Percentiles rank a stretch among this genome's conserved stretches.
phyloP scores from a whole-genome alignment of 1,140 invertebrate genomes.

The Branchinecta lynchi region DNA sequence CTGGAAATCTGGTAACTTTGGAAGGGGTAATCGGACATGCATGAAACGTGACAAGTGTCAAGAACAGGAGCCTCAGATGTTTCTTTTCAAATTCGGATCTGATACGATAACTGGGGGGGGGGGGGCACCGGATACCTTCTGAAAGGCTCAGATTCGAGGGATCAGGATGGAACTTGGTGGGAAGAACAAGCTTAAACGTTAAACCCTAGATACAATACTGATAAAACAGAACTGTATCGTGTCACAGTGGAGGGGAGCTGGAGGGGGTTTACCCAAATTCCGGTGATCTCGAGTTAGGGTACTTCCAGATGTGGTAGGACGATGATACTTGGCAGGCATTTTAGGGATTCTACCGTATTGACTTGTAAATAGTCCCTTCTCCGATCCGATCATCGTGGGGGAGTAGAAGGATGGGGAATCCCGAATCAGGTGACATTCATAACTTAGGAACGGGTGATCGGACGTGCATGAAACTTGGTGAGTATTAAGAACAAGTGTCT shows the following conservation, averaged over 20 bases:
- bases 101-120: no score
- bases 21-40: no score
- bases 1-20: no score
- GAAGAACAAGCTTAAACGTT: not conserved
- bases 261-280: no score
- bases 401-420: not conserved
- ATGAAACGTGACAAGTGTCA: no score
- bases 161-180: conserved; percentile 4
- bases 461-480: not conserved
- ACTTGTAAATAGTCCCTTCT: not conserved
- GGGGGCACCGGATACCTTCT: no score
- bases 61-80: no score
- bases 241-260: not conserved
- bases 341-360: not conserved
- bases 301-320: conserved; percentile 4
- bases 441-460: conserved; percentile 5
- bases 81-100: no score
- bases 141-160: not conserved
- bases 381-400: not conserved
- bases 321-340: not conserved
- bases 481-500: not conserved
- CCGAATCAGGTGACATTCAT: no score
- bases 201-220: not conserved
- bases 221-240: not conserved
- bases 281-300: not conserved